Percentiles rank a stretch among this genome's conserved stretches.
phyloP scores from a whole-genome alignment of 2,888 invertebrate genomes.

The Sturmia bella region DNA sequence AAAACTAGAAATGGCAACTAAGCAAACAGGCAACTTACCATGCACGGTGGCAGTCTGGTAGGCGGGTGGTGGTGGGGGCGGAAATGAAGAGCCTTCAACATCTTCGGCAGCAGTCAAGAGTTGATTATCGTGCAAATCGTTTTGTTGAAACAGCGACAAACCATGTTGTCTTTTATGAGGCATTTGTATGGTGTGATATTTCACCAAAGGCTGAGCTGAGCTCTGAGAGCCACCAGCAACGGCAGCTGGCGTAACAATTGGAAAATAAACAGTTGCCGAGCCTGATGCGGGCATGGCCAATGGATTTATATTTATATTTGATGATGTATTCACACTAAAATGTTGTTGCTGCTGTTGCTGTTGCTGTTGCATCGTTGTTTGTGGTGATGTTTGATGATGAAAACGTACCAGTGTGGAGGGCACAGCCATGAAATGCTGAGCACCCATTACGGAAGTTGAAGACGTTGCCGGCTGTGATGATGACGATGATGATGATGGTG shows the following conservation, averaged over 20 bases:
- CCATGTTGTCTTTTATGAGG: slow-evolving; percentile 73
- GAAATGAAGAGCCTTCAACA: slow-evolving; percentile 73
- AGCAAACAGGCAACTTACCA: slow-evolving; percentile 80
- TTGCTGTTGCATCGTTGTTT: slow-evolving; percentile 58
- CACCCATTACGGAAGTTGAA: slow-evolving; percentile 67
- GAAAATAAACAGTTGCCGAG: slow-evolving; percentile 81
- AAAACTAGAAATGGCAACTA: neutral
- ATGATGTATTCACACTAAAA: slow-evolving; percentile 55
- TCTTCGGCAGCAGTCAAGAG: slow-evolving; percentile 60
- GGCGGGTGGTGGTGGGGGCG: slow-evolving; percentile 79
- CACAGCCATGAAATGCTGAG: slow-evolving; percentile 77
- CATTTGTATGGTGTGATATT: slow-evolving; percentile 82
- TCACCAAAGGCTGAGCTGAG: slow-evolving; percentile 76
- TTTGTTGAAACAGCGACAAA: slow-evolving; percentile 55
- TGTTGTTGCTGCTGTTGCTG: slow-evolving; percentile 67
- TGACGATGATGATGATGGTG: slow-evolving; percentile 57
- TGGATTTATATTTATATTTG: slow-evolving; percentile 67
- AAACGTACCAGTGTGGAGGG: slow-evolving; percentile 78
- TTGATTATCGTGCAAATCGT: slow-evolving; percentile 63
- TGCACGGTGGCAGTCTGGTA: slow-evolving; percentile 82
- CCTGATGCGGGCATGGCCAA: slow-evolving; percentile 72
- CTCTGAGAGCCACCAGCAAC: slow-evolving; percentile 51
- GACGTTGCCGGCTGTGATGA: slow-evolving; percentile 60
- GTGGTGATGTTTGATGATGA: slow-evolving; percentile 71
- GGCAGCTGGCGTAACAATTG: slow-evolving; percentile 75